Base-by-base conservation (phyloP, 2,113 vertebrate species). In the Pholis gunnellus region DNA sequence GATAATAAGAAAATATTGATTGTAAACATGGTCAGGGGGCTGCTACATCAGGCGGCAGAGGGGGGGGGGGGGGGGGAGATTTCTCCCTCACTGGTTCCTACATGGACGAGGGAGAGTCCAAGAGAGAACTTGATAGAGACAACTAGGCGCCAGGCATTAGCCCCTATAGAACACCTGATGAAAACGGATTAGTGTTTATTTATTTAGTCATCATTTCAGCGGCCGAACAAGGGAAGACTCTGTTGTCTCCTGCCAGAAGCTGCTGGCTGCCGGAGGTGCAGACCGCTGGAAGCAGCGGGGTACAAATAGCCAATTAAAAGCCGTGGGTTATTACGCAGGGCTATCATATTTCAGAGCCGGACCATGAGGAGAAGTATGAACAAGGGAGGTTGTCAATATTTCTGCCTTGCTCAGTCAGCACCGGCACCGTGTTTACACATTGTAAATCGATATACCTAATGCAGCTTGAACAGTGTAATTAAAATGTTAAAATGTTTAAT, bases 1-100 rank as follows among this genome's bases (percentile, higher is more conserved):
- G 85, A 89, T 90, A 91, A 91, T 91, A 91, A 82, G 78, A 83
- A 90, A 87, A 78, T 92, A 94, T 92, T 86, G 93, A 94, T 91
- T 88, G 80, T 79, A 80, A 92, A 92, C 92, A 91, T 44, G 50
- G 78, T 82, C 78, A 31, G 63, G 70, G 64, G 83, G 74, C 68
- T 82, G 71, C 78, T 84, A 81, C 85, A 86, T 61, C 56, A 60
- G 75, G 81, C 50, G 46, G 52, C 44, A 3, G 31, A 38, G 31
- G 31, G 31, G 31, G 29, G 75, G 13, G 10, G 61, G 36, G 18
- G 74, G 40, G 15, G 68, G 69, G n/a, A 13, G 56, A 36, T 68
- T 79, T 84, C 65, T 74, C 63, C n/a, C 76, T 70, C 52, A 42
- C 66, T 65, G 80, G 38, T 56, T 67, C 72, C 63, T 69, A 65